Conservation (phyloP, 2,113 vertebrate species). For the Falco punctatus region DNA sequence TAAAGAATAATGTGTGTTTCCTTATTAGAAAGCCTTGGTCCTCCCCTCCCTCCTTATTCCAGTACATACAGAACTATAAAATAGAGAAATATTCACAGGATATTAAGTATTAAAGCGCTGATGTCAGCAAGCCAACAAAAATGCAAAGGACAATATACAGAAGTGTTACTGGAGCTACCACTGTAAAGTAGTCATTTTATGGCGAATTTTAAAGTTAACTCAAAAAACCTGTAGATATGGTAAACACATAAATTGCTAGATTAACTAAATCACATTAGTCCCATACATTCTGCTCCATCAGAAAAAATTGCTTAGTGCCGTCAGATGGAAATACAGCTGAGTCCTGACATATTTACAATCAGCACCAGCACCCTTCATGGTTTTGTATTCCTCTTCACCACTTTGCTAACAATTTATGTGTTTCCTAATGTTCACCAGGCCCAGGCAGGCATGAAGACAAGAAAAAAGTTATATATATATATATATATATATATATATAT, state of each 20-base stretch:
- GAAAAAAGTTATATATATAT: background rate
- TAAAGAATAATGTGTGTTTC: conserved; percentile 15
- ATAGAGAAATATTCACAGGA: conserved; percentile 48
- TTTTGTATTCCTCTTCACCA: conserved; percentile 12
- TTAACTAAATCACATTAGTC: background rate
- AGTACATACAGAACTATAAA: conserved; percentile 27
- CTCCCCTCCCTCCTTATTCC: background rate
- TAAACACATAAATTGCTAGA: background rate
- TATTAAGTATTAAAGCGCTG: conserved; percentile 45
- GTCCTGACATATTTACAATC: background rate
- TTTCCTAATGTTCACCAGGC: background rate
- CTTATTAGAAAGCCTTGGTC: background rate
- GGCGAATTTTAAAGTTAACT: conserved; percentile 1
- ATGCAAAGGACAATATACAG: conserved; percentile 40
- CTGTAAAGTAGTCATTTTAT: conserved; percentile 2
- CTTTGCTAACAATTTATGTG: background rate
- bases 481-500: background rate
- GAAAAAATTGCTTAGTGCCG: background rate
- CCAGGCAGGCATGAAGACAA: background rate
- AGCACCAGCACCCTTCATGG: background rate
- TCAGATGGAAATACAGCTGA: background rate
- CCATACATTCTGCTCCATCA: background rate
- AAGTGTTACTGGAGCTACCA: conserved; percentile 22
- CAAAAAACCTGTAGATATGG: background rate
- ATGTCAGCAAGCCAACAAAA: conserved; percentile 62